Conservation (phyloP, 1,140 invertebrate genomes). For the Caerostris extrusa region DNA sequence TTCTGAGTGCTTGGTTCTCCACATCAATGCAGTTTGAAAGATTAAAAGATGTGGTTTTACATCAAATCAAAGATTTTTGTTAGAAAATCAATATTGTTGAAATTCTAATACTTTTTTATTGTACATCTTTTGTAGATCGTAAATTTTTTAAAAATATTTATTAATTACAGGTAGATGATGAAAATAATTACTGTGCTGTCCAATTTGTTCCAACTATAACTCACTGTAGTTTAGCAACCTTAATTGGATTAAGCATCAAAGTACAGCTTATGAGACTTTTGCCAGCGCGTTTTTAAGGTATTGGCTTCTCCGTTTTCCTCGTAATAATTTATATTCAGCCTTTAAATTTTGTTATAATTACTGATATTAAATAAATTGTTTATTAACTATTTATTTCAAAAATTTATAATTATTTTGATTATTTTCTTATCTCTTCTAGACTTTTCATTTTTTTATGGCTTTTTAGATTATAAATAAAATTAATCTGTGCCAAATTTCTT, state of each 20-base stretch:
- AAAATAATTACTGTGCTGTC: slow-evolving; percentile 87
- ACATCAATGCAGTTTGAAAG: too few relatives aligned
- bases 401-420: neutral
- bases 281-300: slow-evolving; percentile 86
- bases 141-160: neutral
- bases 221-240: slow-evolving; percentile 99
- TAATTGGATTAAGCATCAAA: slow-evolving; percentile 93
- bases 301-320: neutral
- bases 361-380: neutral
- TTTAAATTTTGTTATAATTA: neutral
- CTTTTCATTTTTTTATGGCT: neutral
- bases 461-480: neutral
- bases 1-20: too few relatives aligned
- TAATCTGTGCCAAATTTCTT: neutral
- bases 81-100: neutral
- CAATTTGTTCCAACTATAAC: slow-evolving; percentile 99
- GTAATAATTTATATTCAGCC: neutral
- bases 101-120: neutral
- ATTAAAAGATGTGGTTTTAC: neutral
- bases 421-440: neutral
- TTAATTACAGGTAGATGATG: slow-evolving; percentile 81
- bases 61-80: neutral
- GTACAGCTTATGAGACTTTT: slow-evolving; percentile 94
- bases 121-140: neutral
- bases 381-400: neutral